phyloP scores from a whole-genome alignment of 2,888 invertebrate species.

The Calephelis perditalis region DNA sequence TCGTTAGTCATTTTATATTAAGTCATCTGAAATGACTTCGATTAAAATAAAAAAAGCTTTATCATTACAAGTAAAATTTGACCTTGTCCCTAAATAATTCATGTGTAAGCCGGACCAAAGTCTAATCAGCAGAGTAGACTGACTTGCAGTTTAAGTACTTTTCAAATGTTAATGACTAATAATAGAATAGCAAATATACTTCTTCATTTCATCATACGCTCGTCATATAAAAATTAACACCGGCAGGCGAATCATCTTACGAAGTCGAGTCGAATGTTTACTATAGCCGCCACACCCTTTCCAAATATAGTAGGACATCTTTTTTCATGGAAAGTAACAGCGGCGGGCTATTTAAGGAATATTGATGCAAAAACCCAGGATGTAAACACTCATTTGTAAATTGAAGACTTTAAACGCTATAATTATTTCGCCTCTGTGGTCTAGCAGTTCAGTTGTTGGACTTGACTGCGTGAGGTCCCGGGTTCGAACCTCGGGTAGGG shows the following conservation, averaged over 20 bases:
- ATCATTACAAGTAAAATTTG: background rate
- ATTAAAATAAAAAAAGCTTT: no score
- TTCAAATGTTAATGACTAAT: background rate
- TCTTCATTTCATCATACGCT: background rate
- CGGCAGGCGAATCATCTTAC: background rate
- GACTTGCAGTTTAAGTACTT: background rate
- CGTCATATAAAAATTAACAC: background rate
- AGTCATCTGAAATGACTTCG: no score
- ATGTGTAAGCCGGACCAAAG: background rate
- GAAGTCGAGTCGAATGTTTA: background rate
- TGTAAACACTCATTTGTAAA: background rate
- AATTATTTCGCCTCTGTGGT: no score
- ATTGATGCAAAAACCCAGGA: background rate
- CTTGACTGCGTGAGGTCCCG: no score
- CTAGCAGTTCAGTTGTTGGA: no score
- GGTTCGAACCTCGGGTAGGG: no score
- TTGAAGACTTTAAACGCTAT: no score
- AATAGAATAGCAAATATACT: background rate
- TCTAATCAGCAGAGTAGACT: background rate
- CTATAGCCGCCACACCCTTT: background rate
- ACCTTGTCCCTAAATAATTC: background rate
- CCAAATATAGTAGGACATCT: background rate
- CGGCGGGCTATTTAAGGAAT: background rate
- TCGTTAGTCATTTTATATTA: no score
- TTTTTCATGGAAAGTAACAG: slow-evolving; percentile 1